Conservation (phyloP, 53 echinoderm and acorn worm genomes). For the Paracentrotus lividus region DNA sequence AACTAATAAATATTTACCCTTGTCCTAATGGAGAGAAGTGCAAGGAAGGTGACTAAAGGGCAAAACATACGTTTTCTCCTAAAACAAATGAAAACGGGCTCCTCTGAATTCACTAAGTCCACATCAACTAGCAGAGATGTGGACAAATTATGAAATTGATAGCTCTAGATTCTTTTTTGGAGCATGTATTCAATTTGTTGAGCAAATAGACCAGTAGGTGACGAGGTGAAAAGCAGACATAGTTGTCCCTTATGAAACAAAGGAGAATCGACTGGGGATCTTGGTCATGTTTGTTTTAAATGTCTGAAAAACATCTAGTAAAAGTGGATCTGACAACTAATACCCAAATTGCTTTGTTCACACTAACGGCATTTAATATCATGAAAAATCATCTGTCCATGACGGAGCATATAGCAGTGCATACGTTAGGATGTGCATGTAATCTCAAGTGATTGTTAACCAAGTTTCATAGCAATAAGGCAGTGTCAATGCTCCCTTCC, state of each 20-base stretch:
- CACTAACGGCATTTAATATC: not conserved
- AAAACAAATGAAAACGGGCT: not conserved
- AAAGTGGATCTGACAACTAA: not conserved
- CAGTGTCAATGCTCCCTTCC: not conserved
- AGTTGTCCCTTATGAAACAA: constrained; percentile 1
- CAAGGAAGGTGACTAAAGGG: not conserved
- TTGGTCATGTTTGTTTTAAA: not conserved
- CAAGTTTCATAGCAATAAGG: not conserved
- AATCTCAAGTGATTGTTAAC: not conserved
- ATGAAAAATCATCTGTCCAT: not conserved
- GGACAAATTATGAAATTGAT: not conserved
- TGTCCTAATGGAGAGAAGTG: not conserved
- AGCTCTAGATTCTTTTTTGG: not conserved
- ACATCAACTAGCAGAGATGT: not conserved
- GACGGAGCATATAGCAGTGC: not conserved
- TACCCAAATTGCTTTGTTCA: not conserved
- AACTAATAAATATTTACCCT: not conserved
- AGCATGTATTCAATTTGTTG: constrained; percentile 1
- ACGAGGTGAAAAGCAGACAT: not conserved
- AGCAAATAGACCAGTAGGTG: not conserved
- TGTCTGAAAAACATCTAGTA: constrained; percentile 3
- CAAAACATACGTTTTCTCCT: not conserved
- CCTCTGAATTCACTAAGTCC: not conserved
- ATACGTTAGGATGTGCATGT: not conserved
- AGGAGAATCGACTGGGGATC: not conserved